Base-by-base conservation (phyloP, 1,140 invertebrate genomes). In the Potamilus streckersoni region DNA sequence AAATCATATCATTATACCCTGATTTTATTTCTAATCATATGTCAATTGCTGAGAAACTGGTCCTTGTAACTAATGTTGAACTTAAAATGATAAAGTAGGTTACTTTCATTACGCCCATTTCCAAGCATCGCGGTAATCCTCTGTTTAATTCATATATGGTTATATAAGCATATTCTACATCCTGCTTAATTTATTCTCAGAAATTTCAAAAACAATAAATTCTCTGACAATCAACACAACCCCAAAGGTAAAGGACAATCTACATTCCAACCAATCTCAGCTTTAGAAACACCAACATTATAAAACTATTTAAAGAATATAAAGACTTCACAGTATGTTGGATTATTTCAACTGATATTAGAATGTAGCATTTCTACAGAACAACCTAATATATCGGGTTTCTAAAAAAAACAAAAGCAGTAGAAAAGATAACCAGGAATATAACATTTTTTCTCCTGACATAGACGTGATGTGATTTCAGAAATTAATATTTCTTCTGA, bases 191-290 rank as follows among this genome's bases (percentile, higher is more conserved):
- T 27, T 27, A 1, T 27, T 2, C 2, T 57, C 69, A 79, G 20
- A 65, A 82, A 61, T 79, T 80, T 55, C n/a, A n/a, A 81, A 81
- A 65, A 95, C 27, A 27, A 1, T 27, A 1, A 27, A 27, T 27
- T 2, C 27, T 89, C 90, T 12, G 95, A 95, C 17, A 97, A 96
- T 85, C 91, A 91, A 38, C 93, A 93, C 71, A 93, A 92, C 2
- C 93, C 93, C 2, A 92, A 91, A 11, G n/a, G 2, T n/a, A 80
- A 55, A 20, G 82, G 80, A 63, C 55, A 65, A 6, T 71, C 81
- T 63, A 27, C 1, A 27, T 49, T 70, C 16, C 62, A 27, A 27
- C 27, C 27, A 27, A 27, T 1, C 2, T 27, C 27, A 27, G 2
- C 1, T 27, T 27, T 27, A 2, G 2, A 2, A 1, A 27, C 2